phyloP scores from a whole-genome alignment of 2,113 vertebrate species.

The Nesoenas mayeri region DNA sequence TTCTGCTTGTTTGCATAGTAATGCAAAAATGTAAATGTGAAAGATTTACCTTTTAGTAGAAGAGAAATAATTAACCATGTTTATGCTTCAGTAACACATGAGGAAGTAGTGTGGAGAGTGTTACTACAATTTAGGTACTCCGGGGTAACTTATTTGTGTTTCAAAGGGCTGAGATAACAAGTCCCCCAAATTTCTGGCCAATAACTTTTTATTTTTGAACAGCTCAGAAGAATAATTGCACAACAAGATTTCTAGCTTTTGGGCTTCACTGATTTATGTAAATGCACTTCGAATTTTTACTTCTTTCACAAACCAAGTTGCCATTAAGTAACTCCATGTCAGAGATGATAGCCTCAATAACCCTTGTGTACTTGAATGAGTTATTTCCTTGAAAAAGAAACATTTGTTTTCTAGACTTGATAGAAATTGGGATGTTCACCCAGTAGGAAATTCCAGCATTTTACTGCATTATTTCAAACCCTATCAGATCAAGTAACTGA shows the following conservation, averaged over 20 bases:
- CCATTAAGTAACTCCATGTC: neutral
- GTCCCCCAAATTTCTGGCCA: neutral
- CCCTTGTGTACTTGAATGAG: neutral
- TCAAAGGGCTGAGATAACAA: constrained; percentile 5
- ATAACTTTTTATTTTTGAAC: neutral
- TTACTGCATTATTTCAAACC: neutral
- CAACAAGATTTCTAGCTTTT: neutral
- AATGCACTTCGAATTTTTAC: neutral
- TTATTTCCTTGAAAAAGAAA: neutral
- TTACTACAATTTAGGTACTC: neutral
- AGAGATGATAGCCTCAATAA: neutral
- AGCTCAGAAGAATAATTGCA: constrained; percentile 2
- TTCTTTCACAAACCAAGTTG: neutral
- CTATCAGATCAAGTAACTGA: neutral
- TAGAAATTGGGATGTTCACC: neutral
- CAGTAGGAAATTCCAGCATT: neutral
- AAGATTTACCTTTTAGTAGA: neutral
- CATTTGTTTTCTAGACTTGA: neutral
- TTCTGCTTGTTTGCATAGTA: neutral
- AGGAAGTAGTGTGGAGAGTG: neutral
- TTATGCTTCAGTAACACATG: constrained; percentile 12
- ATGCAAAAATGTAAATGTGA: neutral
- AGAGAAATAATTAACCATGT: neutral
- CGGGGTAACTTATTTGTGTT: neutral
- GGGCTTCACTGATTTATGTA: neutral